Base-by-base conservation (phyloP, 2,797 vertebrate genomes). In the Crenuchus spilurus region DNA sequence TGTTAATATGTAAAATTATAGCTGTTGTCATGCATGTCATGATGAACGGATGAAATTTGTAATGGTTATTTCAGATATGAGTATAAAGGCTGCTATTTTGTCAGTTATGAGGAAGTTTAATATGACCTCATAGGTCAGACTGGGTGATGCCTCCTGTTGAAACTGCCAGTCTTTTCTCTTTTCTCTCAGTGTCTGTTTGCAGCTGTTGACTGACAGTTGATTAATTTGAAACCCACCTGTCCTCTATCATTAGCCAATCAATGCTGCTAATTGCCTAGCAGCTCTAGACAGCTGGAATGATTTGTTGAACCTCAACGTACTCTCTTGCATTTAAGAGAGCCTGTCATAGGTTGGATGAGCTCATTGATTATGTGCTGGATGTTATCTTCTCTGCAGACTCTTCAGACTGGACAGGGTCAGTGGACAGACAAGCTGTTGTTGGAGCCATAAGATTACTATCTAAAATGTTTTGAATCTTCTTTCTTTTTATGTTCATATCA, bases 191-290 rank as follows among this genome's bases (percentile, higher is more conserved):
- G 49, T 65, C 67, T 57, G 30, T 46, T 70, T 64, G 18, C 37
- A 41, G 22, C 63, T 70, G 35, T 49, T 70, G 60, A 76, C 42
- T 71, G 74, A 55, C 60, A 57, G 67, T 41, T 70, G 42, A 48
- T 76, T 76, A 63, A 76, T 71, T 57, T 76, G n/a, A 57, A 70
- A 71, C 67, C 66, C 41, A 65, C 67, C 61, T 58, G 31, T 39
- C 51, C 67, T 35, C 16, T 55, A 26, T 55, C 58, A 71, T 70
- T 76, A 70, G 61, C 60, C 67, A 76, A 76, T 76, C 74, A 71
- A 65, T 76, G 60, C 24, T 49, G 51, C 37, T 76, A 76, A 76
- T 76, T 76, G 61, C 51, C 8, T 30, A n/a, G 58, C 20, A 63
- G 11, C 58, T 63, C 22, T 44, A 63, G 48, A 35, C 58, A 76